phyloP scores from a whole-genome alignment of 2,888 invertebrate species.

The Athalia rosae region DNA sequence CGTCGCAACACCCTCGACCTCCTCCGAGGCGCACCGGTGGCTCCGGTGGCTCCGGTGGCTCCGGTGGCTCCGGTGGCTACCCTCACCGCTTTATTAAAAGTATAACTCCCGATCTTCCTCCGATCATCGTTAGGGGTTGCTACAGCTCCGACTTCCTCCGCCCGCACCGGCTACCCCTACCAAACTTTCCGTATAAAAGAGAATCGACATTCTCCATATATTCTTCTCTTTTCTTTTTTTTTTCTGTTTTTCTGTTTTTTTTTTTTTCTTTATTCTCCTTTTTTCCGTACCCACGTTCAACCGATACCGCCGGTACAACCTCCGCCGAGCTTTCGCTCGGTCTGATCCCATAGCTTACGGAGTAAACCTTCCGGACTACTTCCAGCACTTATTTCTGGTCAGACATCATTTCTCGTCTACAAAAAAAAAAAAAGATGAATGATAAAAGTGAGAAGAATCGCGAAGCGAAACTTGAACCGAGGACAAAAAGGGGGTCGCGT shows the following conservation, averaged over 20 bases:
- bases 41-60: conserved; percentile 45
- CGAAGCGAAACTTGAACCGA: neutral
- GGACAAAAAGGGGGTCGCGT: neutral
- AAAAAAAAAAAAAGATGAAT: neutral
- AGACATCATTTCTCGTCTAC: conserved; percentile 9
- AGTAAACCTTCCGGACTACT: neutral
- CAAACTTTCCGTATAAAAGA: neutral
- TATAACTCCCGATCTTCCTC: conserved; percentile 64
- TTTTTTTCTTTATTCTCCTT: neutral
- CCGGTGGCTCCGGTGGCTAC: conserved; percentile 49
- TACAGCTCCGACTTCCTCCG: conserved; percentile 31
- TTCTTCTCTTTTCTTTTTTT: neutral
- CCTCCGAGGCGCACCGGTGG: conserved; percentile 44
- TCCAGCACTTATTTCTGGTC: conserved; percentile 33
- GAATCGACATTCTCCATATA: neutral
- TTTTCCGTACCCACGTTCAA: neutral
- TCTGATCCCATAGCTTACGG: neutral
- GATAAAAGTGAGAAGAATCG: too few relatives aligned
- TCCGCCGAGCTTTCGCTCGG: neutral
- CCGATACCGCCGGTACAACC: conserved; percentile 9
- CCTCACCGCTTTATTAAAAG: conserved; percentile 70
- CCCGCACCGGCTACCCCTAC: neutral
- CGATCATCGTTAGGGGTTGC: conserved; percentile 43
- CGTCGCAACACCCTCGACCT: conserved; percentile 61
- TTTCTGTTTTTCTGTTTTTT: neutral